Evolutionary conservation across 2,113 vertebrate species (phyloP).

Genomic region (Leptocoma aspasia): DNA sequence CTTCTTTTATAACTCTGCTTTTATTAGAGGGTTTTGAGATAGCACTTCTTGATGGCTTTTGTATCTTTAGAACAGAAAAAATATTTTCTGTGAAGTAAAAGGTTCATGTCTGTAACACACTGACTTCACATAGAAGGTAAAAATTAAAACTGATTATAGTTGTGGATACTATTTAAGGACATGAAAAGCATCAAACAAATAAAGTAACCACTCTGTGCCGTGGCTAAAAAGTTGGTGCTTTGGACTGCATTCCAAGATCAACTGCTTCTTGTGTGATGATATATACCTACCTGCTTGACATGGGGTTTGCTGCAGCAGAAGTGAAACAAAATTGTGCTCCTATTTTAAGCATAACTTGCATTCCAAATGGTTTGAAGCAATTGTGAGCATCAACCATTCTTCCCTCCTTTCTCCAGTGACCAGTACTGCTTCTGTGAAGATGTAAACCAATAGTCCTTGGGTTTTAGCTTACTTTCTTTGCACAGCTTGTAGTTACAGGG

Average conservation of each 20-base stretch:
- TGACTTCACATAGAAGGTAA: neutral
- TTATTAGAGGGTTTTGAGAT: neutral
- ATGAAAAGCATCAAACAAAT: neutral
- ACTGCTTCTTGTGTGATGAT: rapidly evolving
- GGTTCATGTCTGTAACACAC: neutral
- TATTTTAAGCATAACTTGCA: neutral
- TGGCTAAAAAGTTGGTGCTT: neutral
- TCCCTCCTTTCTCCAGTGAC: neutral
- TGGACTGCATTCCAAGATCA: neutral
- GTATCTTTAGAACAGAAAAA: neutral
- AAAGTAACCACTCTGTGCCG: neutral
- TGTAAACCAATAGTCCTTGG: neutral
- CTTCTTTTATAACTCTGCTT: neutral
- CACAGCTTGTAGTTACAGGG: neutral
- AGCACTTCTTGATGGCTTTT: neutral
- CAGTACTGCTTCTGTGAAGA: neutral
- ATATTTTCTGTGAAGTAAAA: neutral
- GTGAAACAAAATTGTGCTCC: neutral
- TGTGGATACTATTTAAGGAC: neutral
- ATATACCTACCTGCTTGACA: neutral
- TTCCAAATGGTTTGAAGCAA: neutral
- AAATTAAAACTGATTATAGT: neutral
- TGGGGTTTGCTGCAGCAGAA: neutral
- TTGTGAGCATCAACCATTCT: neutral
- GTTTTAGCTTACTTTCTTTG: neutral